A percentile compares a stretch with the other conserved stretches of the same genome.
phyloP scores from a whole-genome alignment of 2,797 vertebrate species.

The Eulemur mongoz region DNA sequence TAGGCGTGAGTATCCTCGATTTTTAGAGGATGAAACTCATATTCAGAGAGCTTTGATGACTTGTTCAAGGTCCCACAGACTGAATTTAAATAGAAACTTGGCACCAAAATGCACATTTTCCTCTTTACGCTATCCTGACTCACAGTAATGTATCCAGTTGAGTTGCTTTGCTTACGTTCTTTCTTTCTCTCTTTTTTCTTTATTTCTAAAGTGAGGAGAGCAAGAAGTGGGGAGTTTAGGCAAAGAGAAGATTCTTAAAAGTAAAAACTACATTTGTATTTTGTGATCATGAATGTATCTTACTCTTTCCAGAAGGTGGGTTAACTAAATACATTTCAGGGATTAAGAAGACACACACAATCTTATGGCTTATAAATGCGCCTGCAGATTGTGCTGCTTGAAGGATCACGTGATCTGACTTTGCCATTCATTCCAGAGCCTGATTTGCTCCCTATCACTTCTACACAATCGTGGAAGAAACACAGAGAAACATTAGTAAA shows the following conservation, averaged over 20 bases:
- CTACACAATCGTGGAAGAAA: neutral
- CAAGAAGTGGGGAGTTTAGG: neutral
- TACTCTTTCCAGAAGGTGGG: neutral
- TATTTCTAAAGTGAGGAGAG: neutral
- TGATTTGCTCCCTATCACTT: neutral
- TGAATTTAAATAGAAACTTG: neutral
- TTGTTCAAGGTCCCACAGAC: neutral
- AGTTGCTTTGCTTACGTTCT: neutral
- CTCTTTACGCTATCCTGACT: neutral
- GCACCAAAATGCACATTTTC: neutral
- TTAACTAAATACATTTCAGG: neutral
- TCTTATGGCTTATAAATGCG: neutral
- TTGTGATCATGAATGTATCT: neutral
- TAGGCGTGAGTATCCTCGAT: neutral
- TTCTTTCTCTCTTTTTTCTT: neutral
- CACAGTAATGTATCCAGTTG: neutral
- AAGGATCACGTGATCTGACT: neutral
- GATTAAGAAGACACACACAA: neutral
- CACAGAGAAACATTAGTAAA: conserved; percentile 43
- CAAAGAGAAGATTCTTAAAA: neutral
- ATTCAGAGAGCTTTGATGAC: neutral
- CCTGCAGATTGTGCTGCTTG: neutral
- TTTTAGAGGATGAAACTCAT: neutral
- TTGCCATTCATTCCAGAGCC: neutral
- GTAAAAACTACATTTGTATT: neutral